Evolutionary conservation across 2,113 vertebrate species (phyloP).

Genomic region (Macroglossus sobrinus): DNA sequence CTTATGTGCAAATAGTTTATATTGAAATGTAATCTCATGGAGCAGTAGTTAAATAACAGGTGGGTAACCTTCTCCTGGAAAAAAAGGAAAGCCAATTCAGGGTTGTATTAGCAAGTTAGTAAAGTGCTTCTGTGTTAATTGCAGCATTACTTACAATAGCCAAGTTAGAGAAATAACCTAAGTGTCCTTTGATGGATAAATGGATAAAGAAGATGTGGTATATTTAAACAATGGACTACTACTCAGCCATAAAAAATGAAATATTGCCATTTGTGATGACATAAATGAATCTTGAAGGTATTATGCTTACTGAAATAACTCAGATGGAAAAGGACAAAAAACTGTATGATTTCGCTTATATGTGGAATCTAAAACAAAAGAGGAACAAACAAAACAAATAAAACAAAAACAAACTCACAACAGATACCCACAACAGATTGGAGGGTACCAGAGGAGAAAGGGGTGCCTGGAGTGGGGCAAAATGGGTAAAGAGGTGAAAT

Average conservation of each 20-base stretch:
- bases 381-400: not conserved
- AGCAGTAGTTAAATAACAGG: not conserved
- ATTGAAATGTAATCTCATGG: not conserved
- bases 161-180: not conserved
- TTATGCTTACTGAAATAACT: not conserved
- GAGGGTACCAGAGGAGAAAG: not conserved
- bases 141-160: not conserved
- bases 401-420: not conserved
- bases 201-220: not conserved
- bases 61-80: not conserved
- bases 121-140: not conserved
- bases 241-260: not conserved
- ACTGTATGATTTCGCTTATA: not conserved
- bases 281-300: not conserved
- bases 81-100: not conserved
- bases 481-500: not conserved
- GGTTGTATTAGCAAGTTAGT: not conserved
- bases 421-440: not conserved
- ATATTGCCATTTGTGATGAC: not conserved
- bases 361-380: not conserved
- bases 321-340: not conserved
- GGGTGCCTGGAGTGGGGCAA: not conserved
- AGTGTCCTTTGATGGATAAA: not conserved
- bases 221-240: not conserved
- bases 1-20: not conserved